Percentiles rank a stretch among this genome's conserved stretches.
phyloP scores from a whole-genome alignment of 1,140 invertebrate genomes.

The Periplaneta americana region DNA sequence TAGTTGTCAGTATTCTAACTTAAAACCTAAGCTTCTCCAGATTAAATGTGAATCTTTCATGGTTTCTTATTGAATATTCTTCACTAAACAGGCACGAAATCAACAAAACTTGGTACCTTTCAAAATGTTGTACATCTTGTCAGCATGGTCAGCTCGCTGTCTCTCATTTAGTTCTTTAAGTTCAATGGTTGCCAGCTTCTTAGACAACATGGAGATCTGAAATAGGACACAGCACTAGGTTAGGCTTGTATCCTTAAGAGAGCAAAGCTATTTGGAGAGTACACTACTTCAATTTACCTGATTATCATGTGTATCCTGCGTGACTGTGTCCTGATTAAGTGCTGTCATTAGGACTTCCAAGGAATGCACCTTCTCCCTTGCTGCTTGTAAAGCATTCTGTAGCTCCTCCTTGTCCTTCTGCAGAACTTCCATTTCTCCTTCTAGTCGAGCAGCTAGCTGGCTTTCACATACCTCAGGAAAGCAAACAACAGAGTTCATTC shows the following conservation, averaged over 20 bases:
- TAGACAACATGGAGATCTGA: slow-evolving; percentile 6
- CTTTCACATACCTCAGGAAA: slow-evolving; percentile 8
- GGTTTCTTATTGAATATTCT: too few species aligned
- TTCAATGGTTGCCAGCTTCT: slow-evolving; percentile 10
- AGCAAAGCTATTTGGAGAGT: background rate
- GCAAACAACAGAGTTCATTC: background rate
- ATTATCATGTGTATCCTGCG: slow-evolving; percentile 16
- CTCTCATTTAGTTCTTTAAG: slow-evolving; percentile 33
- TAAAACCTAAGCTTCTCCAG: too few species aligned
- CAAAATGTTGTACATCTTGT: slow-evolving; percentile 37
- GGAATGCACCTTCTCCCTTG: slow-evolving; percentile 7
- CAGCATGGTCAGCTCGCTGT: slow-evolving; percentile 37
- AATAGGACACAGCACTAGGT: background rate
- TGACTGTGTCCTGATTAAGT: slow-evolving; percentile 6
- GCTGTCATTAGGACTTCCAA: slow-evolving; percentile 7
- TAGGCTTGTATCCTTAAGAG: background rate
- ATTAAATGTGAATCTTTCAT: too few species aligned
- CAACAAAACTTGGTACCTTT: slow-evolving; percentile 24
- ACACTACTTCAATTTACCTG: background rate
- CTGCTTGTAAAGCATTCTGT: background rate
- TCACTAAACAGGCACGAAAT: background rate
- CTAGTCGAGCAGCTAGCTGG: slow-evolving; percentile 6
- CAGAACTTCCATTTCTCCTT: slow-evolving; percentile 11
- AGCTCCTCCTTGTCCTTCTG: slow-evolving; percentile 12
- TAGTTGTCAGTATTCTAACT: too few species aligned